Conservation (phyloP, 2,113 vertebrate species). For the Kryptolebias marmoratus region DNA sequence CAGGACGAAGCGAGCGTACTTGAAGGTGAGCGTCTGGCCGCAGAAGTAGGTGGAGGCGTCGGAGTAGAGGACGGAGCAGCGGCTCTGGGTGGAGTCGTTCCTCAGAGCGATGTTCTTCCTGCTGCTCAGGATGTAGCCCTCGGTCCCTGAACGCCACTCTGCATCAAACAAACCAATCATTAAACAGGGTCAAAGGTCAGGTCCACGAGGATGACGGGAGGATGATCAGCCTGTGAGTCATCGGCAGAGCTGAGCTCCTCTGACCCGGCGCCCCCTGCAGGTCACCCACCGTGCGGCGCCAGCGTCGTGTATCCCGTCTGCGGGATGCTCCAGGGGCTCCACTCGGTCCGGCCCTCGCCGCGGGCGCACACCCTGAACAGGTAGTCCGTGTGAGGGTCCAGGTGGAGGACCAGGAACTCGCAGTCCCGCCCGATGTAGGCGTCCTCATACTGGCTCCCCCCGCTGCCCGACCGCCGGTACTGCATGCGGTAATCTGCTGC, state of each 20-base stretch:
- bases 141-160: slow-evolving; percentile 91
- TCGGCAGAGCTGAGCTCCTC: too few relatives aligned
- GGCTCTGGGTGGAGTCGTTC: slow-evolving; percentile 82
- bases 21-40: slow-evolving; percentile 95
- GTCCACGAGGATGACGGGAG: too few relatives aligned
- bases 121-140: slow-evolving; percentile 96
- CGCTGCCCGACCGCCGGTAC: slow-evolving; percentile 80
- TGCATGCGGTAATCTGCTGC: slow-evolving; percentile 93
- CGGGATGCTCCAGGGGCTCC: slow-evolving; percentile 96
- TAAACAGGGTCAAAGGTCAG: not conserved
- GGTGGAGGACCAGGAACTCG: slow-evolving; percentile 91
- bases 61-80: slow-evolving; percentile 90
- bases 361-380: slow-evolving; percentile 94
- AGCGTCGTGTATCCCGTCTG: slow-evolving; percentile 88
- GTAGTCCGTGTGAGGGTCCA: slow-evolving; percentile 89
- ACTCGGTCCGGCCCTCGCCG: slow-evolving; percentile 92
- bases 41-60: slow-evolving; percentile 91
- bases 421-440: slow-evolving; percentile 89
- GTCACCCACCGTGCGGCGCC: slow-evolving; percentile 86
- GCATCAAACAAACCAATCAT: not conserved
- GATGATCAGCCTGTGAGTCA: too few relatives aligned
- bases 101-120: slow-evolving; percentile 93
- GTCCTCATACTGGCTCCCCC: slow-evolving; percentile 88
- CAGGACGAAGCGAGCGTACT: slow-evolving; percentile 63
- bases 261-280: too few relatives aligned